Percentiles rank a stretch among this genome's conserved stretches.
Evolutionary conservation across 2,797 vertebrate genomes (phyloP).

Genomic region (Potorous gilbertii): DNA sequence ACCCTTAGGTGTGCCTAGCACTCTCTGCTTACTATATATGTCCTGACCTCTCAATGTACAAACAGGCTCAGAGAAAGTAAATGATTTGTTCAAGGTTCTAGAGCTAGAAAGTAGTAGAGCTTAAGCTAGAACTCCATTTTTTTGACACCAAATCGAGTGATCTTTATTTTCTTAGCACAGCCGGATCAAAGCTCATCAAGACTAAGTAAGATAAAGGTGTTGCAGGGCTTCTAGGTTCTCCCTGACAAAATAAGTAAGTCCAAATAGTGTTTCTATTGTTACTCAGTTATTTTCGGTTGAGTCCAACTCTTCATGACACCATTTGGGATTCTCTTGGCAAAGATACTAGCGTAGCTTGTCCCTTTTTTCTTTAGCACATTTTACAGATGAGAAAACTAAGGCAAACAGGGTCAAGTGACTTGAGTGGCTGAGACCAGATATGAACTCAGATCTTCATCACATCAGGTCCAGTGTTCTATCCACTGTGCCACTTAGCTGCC

Average conservation of each 20-base stretch:
- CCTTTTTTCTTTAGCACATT: no score
- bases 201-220: background rate
- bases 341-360: no score
- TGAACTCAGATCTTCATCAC: no score
- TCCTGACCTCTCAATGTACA: background rate
- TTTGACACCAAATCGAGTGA: background rate
- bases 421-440: no score
- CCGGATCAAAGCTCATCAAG: background rate
- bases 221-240: background rate
- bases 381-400: no score
- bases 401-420: no score
- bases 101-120: background rate
- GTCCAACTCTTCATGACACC: no score
- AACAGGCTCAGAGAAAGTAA: background rate
- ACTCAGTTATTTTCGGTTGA: no score
- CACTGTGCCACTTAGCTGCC: no score
- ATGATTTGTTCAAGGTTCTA: background rate
- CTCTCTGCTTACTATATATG: background rate
- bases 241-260: background rate
- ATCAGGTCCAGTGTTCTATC: no score
- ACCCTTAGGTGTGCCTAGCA: background rate
- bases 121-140: background rate
- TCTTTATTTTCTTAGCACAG: background rate
- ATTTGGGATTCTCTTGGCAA: no score
- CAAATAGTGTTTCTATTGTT: no score